A percentile compares a stretch with the other conserved stretches of the same genome.
These are phyloP conservation scores for Epirrita christyi DNA, from an alignment of 2,888 invertebrate species.

Conservation along the genomic window DNA sequence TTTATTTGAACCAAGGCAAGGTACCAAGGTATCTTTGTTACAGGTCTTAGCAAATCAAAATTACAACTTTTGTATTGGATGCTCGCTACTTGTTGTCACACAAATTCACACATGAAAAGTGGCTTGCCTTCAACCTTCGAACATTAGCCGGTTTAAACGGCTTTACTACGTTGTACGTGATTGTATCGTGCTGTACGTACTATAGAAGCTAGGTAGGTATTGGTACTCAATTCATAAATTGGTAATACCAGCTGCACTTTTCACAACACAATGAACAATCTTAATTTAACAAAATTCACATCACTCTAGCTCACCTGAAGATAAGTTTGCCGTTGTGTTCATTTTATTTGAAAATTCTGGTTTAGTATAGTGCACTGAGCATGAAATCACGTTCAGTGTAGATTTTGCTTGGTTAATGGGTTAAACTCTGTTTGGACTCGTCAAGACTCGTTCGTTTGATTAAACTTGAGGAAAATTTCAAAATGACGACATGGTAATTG, in stretches of 20 bases:
- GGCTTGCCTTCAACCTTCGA: conserved; percentile 32
- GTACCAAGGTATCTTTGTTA: background rate
- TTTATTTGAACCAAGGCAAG: background rate
- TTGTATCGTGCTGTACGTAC: conserved; percentile 1
- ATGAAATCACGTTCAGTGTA: too few relatives aligned
- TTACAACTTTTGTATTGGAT: background rate
- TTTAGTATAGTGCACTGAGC: too few relatives aligned
- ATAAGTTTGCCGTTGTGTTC: conserved; percentile 51
- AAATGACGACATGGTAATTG: conserved; percentile 18
- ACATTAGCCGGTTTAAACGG: conserved; percentile 3
- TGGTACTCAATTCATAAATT: conserved; percentile 10
- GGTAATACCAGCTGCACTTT: conserved; percentile 24
- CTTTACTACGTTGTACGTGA: conserved; percentile 12
- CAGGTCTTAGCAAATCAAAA: conserved; percentile 4
- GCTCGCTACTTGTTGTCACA: background rate
- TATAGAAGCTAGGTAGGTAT: background rate
- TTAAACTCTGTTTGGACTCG: conserved; percentile 25
- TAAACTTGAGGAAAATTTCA: conserved; percentile 27
- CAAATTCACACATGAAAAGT: conserved; percentile 11
- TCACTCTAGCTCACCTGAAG: conserved; percentile 38
- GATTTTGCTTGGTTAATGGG: too few relatives aligned
- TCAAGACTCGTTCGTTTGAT: conserved; percentile 36
- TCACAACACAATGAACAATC: conserved; percentile 28
- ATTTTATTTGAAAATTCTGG: conserved; percentile 22
- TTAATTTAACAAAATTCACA: conserved; percentile 7